Conservation (phyloP, 2,113 vertebrate species). For the Xenopus tropicalis region DNA sequence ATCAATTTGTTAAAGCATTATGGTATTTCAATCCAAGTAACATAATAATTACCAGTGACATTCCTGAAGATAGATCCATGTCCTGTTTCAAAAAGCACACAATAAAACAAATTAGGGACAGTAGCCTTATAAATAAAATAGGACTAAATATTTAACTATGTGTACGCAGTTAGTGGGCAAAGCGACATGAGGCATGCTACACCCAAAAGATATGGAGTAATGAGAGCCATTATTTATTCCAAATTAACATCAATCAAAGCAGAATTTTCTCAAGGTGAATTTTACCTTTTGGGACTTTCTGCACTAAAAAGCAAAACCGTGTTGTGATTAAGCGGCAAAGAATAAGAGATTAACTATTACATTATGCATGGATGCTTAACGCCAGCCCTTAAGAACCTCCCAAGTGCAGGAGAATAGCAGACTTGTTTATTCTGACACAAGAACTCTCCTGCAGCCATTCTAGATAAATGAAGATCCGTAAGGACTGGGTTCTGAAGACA, state of each 20-base stretch:
- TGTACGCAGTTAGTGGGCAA: background rate
- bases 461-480: too few relatives aligned
- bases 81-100: slow-evolving; percentile 21
- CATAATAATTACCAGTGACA: slow-evolving; percentile 25
- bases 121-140: background rate
- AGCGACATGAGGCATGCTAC: background rate
- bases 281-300: background rate
- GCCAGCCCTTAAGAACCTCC: background rate
- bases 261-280: background rate
- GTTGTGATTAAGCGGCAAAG: background rate
- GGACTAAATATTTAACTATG: background rate
- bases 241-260: background rate
- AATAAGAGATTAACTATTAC: background rate
- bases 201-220: background rate
- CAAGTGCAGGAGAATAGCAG: background rate
- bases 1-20: too few relatives aligned
- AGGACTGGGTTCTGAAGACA: too few relatives aligned
- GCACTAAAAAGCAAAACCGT: background rate
- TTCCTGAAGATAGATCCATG: slow-evolving; percentile 3
- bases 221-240: background rate
- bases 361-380: background rate
- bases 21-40: background rate
- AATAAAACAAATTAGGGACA: background rate
- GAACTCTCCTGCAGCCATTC: too few relatives aligned
- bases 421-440: too few relatives aligned